These are phyloP conservation scores for Pangasianodon hypophthalmus DNA, from an alignment of 2,113 vertebrate genomes.

Conservation along the genomic window DNA sequence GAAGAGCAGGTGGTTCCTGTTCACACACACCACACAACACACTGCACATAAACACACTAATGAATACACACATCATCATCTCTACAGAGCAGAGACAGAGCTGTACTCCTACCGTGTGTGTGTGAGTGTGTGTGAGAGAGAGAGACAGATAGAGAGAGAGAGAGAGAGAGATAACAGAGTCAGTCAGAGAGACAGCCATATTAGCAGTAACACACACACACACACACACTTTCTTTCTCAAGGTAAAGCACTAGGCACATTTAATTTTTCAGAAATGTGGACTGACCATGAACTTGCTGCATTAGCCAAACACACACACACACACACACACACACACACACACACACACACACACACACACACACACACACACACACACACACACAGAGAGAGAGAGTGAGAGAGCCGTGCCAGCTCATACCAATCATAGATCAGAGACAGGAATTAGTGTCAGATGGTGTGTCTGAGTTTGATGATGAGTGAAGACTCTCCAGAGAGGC, in stretches of 20 bases:
- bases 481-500: neutral
- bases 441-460: conserved; percentile 13
- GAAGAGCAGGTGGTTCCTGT: too few relatives aligned
- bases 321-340: too few relatives aligned
- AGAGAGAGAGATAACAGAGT: neutral
- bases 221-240: neutral
- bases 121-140: neutral
- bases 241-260: neutral
- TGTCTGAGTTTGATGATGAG: conserved; percentile 3
- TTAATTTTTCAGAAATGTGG: neutral
- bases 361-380: too few relatives aligned
- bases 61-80: neutral
- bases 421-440: neutral
- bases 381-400: too few relatives aligned
- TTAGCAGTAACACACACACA: neutral
- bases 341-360: too few relatives aligned
- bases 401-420: neutral
- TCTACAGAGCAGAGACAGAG: too few relatives aligned
- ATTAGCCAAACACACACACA: neutral
- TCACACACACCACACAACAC: neutral
- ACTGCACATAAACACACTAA: too few relatives aligned
- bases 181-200: neutral
- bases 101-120: too few relatives aligned
- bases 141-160: neutral
- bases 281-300: neutral